These are phyloP conservation scores for Nebria ingens DNA, from an alignment of 1,140 invertebrate genomes.

Conservation along the genomic window DNA sequence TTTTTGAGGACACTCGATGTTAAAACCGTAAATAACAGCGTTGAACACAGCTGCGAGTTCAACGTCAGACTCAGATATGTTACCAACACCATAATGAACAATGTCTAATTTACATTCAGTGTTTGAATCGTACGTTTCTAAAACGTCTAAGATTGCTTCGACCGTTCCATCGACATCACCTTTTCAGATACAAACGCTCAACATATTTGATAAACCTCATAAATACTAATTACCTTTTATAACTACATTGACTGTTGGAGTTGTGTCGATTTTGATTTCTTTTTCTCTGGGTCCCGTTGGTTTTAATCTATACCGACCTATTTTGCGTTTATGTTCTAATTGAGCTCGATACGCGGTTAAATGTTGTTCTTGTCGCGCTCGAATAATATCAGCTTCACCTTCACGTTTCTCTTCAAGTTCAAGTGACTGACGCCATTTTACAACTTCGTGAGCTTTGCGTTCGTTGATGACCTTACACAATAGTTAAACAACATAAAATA, in stretches of 20 bases:
- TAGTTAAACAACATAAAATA: no score
- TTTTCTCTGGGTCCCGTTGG: conserved; percentile 44
- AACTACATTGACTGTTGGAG: conserved; percentile 45
- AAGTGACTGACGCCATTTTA: conserved; percentile 49
- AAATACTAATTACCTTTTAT: conserved; percentile 40
- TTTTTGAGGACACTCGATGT: conserved; percentile 48
- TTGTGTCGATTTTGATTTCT: conserved; percentile 39
- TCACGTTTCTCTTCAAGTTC: conserved; percentile 49
- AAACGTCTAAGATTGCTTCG: conserved; percentile 85
- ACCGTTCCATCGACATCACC: conserved; percentile 81
- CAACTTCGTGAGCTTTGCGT: conserved; percentile 59
- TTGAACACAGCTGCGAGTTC: conserved; percentile 77
- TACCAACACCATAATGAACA: conserved; percentile 83
- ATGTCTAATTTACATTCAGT: conserved; percentile 70
- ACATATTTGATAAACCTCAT: background rate
- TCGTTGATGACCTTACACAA: conserved; percentile 27
- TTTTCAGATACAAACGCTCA: conserved; percentile 21
- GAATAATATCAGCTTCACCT: conserved; percentile 49
- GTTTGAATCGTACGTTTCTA: conserved; percentile 76
- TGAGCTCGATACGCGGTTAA: conserved; percentile 52
- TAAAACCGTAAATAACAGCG: conserved; percentile 81
- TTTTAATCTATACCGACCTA: conserved; percentile 43
- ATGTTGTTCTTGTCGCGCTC: conserved; percentile 58
- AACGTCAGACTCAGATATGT: conserved; percentile 70
- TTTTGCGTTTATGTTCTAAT: conserved; percentile 49